Evolutionary conservation across 1,140 invertebrate genomes (phyloP).

Genomic region (Eumeta japonica): DNA sequence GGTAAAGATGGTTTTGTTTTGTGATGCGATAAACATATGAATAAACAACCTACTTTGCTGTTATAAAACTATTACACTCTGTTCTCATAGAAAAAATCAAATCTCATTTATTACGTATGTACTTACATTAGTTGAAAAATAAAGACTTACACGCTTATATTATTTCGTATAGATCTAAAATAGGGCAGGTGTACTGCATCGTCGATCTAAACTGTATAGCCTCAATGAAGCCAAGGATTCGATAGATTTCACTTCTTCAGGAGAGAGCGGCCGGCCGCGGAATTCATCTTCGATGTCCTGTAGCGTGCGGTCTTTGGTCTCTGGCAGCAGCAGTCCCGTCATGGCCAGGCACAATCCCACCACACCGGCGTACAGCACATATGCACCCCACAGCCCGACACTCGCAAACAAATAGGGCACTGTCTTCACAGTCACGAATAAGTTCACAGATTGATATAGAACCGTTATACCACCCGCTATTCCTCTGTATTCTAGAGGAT

Average conservation of each 20-base stretch:
- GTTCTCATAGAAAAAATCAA: too few relatives aligned
- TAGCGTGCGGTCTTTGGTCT: too few relatives aligned
- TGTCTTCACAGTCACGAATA: constrained; percentile 28
- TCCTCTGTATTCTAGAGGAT: constrained; percentile 27
- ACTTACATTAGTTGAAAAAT: too few relatives aligned
- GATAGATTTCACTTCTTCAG: constrained; percentile 24
- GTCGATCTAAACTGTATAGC: constrained; percentile 23
- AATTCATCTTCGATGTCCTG: too few relatives aligned
- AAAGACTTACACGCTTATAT: too few relatives aligned
- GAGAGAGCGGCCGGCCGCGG: constrained; percentile 20
- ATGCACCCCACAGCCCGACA: constrained; percentile 22
- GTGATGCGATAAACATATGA: too few relatives aligned
- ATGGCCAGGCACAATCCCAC: constrained; percentile 18
- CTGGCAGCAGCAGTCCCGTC: constrained; percentile 14
- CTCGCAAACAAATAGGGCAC: constrained; percentile 18
- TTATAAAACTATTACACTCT: too few relatives aligned
- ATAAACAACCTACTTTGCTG: too few relatives aligned
- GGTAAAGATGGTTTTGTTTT: too few relatives aligned
- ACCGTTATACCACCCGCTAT: constrained; percentile 28
- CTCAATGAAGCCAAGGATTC: constrained; percentile 28
- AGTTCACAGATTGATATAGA: constrained; percentile 22
- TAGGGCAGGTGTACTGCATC: constrained; percentile 33
- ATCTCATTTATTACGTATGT: too few relatives aligned
- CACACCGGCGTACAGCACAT: constrained; percentile 16
- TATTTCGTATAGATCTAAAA: too few relatives aligned